Base-by-base conservation (phyloP, 2,797 vertebrate genomes). In the Galagoides demidoff region DNA sequence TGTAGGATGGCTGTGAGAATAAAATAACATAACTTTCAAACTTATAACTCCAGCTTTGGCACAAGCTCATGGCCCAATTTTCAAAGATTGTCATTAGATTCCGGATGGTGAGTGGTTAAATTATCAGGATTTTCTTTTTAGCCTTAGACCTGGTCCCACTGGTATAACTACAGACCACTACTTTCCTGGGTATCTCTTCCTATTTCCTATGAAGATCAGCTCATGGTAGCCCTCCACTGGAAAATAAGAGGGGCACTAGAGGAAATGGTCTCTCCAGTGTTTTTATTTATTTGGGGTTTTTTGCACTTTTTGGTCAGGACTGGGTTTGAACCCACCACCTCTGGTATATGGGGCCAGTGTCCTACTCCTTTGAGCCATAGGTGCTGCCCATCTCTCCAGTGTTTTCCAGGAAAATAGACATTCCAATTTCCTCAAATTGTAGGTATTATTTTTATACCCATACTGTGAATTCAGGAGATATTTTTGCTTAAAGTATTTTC, bases 191-290 rank as follows among this genome's bases (percentile, higher is more conserved):
- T 29, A 31, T 43, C 22, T 34, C 73, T n/a, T 92, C 68, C 86
- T 92, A 31, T 74, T 83, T 93, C 79, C 86, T 39, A 73, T 77
- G 52, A 34, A 20, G 52, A 34, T 79, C 59, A 74, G 31, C 34
- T 78, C 70, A 37, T 2, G 19, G 34, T 27, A 49, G 37, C 84
- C 78, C 45, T 77, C 90, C 66, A 0, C 61, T 77, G 90, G 49
- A 66, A 86, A 61, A 57, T 17, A 0, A 49, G 43, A 78, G 63
- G 83, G 82, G 27, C 45, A 5, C 23, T 1, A 0, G 2, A 17
- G 27, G 22, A 2, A 27, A 11, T 13, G 12, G 0, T 13, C 29
- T 8, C 37, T 66, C 61, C 23, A 8, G 0, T 11, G 34, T 2
- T 14, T 22, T 43, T 43, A 7, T 43, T 43, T 43, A 7, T 43